Percentiles rank a stretch among this genome's conserved stretches.
Evolutionary conservation across 2,113 vertebrate species (phyloP).

Genomic region (Nesogale talazaci): DNA sequence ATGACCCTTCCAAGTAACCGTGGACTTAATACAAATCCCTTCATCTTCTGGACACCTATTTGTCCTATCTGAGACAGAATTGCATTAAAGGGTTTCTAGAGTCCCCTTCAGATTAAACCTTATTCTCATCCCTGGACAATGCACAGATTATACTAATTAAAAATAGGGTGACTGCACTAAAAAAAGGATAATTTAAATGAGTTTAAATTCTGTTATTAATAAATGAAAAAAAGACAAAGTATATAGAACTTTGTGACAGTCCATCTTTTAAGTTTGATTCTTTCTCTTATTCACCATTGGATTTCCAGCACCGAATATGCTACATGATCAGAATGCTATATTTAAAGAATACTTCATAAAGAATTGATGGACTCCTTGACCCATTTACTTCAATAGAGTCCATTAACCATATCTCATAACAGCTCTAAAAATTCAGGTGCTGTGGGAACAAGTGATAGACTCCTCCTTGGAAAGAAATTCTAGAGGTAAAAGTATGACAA

Average conservation of each 20-base stretch:
- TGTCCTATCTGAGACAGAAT: constrained; percentile 5
- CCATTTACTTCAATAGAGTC: constrained; percentile 44
- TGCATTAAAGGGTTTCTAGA: neutral
- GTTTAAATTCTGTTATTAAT: constrained; percentile 35
- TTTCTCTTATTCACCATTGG: neutral
- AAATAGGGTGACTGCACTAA: neutral
- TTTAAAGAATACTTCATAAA: constrained; percentile 47
- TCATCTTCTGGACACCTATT: neutral
- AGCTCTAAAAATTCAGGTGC: constrained; percentile 36
- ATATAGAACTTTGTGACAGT: neutral
- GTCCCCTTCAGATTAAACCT: constrained; percentile 7
- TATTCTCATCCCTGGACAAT: neutral
- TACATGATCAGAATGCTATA: neutral
- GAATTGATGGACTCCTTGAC: constrained; percentile 30
- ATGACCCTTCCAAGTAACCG: neutral
- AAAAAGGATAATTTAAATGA: constrained; percentile 12
- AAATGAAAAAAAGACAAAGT: neutral
- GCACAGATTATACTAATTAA: neutral
- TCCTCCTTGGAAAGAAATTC: constrained; percentile 43
- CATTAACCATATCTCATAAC: constrained; percentile 30
- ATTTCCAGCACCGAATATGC: neutral
- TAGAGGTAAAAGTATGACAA: neutral
- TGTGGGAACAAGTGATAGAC: neutral
- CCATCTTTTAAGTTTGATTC: neutral
- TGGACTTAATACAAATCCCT: neutral